A percentile compares a stretch with the other conserved stretches of the same genome.
phyloP scores from a whole-genome alignment of 2,113 vertebrate species.

The Trachemys scripta region DNA sequence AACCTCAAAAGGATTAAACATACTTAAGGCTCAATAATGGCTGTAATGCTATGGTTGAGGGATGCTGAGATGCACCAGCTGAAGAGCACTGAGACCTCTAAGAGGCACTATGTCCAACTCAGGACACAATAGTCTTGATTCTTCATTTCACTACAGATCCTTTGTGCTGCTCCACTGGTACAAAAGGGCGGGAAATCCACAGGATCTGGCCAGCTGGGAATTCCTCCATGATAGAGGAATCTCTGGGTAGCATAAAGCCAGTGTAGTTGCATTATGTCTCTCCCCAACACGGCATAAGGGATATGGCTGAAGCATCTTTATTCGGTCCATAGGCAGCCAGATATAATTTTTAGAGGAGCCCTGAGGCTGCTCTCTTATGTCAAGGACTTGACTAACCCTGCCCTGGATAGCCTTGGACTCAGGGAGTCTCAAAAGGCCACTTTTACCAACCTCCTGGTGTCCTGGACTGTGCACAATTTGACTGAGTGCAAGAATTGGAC shows the following conservation, averaged over 20 bases:
- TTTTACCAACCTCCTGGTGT: not conserved
- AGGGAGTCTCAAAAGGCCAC: not conserved
- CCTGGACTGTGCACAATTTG: not conserved
- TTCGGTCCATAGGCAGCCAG: not conserved
- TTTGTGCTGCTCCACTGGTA: not conserved
- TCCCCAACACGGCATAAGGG: not conserved
- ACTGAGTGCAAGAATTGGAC: not conserved
- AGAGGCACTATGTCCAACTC: not conserved
- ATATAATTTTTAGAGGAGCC: not conserved
- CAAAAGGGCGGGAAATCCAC: not conserved
- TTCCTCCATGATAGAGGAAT: not conserved
- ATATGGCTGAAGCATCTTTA: not conserved
- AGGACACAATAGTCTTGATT: not conserved
- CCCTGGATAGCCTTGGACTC: not conserved
- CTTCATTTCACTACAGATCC: not conserved
- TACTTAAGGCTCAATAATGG: conserved; percentile 14
- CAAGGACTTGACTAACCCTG: not conserved
- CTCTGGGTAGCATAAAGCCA: not conserved
- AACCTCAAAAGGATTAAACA: conserved; percentile 29
- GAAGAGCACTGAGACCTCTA: conserved; percentile 23
- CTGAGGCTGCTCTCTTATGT: not conserved
- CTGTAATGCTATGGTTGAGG: conserved; percentile 41
- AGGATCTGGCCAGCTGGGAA: not conserved
- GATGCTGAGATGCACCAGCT: conserved; percentile 28
- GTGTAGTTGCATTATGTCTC: not conserved